These are phyloP conservation scores for Peromyscus leucopus DNA, from an alignment of 2,113 vertebrate species.

Conservation along the genomic window DNA sequence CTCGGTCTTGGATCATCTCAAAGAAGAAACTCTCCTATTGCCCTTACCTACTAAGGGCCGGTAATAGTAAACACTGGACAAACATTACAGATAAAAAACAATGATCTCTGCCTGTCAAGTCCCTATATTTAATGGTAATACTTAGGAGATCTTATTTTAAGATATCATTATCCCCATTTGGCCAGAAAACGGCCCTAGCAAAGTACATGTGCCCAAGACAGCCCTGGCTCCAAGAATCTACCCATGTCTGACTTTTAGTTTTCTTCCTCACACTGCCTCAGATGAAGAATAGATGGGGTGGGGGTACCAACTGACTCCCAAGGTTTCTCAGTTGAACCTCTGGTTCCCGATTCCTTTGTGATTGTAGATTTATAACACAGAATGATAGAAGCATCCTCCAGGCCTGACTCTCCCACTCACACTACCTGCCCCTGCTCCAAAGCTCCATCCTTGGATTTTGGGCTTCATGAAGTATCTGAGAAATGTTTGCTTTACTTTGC, in stretches of 20 bases:
- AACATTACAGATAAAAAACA: constrained; percentile 36
- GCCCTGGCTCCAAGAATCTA: neutral
- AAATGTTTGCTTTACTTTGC: constrained; percentile 45
- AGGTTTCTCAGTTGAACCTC: constrained; percentile 7
- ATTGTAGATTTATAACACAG: constrained; percentile 12
- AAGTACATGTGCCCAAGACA: constrained; percentile 1
- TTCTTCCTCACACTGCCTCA: constrained; percentile 30
- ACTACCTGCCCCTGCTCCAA: neutral
- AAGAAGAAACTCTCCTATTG: constrained; percentile 51
- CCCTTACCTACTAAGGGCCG: neutral
- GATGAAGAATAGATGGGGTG: constrained; percentile 14
- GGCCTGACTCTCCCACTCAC: neutral
- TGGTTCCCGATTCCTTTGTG: constrained; percentile 46
- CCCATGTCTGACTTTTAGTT: constrained; percentile 31
- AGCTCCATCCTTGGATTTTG: constrained; percentile 10
- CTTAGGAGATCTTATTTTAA: constrained; percentile 35
- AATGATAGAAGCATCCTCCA: neutral
- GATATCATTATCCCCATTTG: constrained; percentile 22
- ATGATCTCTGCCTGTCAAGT: neutral
- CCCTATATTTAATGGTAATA: constrained; percentile 12
- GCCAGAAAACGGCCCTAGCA: constrained; percentile 9
- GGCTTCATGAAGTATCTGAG: constrained; percentile 7
- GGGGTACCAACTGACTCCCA: neutral
- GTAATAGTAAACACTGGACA: constrained; percentile 32
- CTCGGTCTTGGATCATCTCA: neutral